phyloP scores from a whole-genome alignment of 2,797 vertebrate species.

The Malurus splendens region DNA sequence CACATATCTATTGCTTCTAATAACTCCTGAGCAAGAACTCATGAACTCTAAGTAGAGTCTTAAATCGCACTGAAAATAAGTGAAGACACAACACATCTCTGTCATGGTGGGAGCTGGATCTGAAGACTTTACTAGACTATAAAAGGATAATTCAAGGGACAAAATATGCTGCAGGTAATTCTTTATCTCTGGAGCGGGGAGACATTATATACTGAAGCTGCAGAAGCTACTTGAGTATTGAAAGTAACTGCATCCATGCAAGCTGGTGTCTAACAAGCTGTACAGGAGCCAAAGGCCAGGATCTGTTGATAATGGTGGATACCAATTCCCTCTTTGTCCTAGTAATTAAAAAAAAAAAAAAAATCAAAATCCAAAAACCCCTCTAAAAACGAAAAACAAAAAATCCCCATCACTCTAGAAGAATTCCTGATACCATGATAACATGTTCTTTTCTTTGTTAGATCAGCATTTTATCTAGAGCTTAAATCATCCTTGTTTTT shows the following conservation, averaged over 20 bases:
- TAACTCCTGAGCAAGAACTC: not conserved
- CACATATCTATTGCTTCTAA: not conserved
- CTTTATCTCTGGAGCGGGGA: not conserved
- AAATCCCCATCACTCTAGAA: not conserved
- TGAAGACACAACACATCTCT: not conserved
- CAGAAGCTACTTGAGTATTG: not conserved
- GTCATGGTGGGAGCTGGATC: not conserved
- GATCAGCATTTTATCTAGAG: not conserved
- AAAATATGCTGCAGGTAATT: not conserved
- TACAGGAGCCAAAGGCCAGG: not conserved
- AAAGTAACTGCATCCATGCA: not conserved
- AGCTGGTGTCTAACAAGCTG: not conserved
- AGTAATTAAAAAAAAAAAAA: not conserved
- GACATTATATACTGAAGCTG: not conserved
- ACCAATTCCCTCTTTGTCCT: not conserved
- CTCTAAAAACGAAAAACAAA: too few relatives aligned
- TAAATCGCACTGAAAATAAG: not conserved
- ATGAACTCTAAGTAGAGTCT: not conserved
- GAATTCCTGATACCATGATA: not conserved
- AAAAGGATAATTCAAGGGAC: not conserved
- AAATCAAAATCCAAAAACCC: too few relatives aligned
- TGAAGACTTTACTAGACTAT: not conserved
- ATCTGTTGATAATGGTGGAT: not conserved
- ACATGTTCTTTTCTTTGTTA: not conserved
- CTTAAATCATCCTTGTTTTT: conserved; percentile 7